Evolutionary conservation across 2,797 vertebrate species (phyloP), one percentile per base, ranked within the genome.

Genomic region (Tiaroga cobitis): DNA sequence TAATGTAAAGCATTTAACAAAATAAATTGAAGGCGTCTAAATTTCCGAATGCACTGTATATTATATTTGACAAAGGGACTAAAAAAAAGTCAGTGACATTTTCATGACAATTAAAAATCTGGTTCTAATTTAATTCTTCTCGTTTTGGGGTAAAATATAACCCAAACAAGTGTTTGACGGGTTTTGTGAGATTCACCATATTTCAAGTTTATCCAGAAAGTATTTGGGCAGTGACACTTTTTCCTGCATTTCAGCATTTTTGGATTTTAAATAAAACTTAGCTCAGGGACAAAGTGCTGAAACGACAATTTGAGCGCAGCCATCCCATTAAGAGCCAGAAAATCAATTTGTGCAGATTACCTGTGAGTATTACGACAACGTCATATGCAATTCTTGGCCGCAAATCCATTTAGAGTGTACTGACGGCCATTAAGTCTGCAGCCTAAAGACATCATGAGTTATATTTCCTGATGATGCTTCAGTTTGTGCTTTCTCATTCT

Each of bases 331-430:
- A 37, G 4, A 67, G 46, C 59, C 34, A 67, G 61, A 68, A 83
- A 83, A 83, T 83, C 82, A 83, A 83, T 83, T 83, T 76, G 43
- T 54, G 32, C 46, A 76, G 59, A 83, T 76, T 67, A 83, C 73
- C 82, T 76, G 63, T 6, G 61, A 76, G 61, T 54, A 83, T 83
- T 51, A 49, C 81, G 65, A 83, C 81, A 83, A 67, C 4, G 72
- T 15, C 59, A 67, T 39, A 6, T 63, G 43, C 72, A 54, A 43
- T 29, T 67, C 3, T 8, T 29, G 24, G 59, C 54, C 29, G 2
- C 41, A 83, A 76, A 76, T 83, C 82, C 61, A 54, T 63, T 83
- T 39, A 54, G 43, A n/a, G 32, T 76, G 59, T 67, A 67, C 51
- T 29, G 82, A 76, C 32, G 19, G 61, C 82, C 43, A 76, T 51